These are phyloP conservation scores for Pseudanteris insignis DNA, from an alignment of 2,888 invertebrate species.

Conservation along the genomic window DNA sequence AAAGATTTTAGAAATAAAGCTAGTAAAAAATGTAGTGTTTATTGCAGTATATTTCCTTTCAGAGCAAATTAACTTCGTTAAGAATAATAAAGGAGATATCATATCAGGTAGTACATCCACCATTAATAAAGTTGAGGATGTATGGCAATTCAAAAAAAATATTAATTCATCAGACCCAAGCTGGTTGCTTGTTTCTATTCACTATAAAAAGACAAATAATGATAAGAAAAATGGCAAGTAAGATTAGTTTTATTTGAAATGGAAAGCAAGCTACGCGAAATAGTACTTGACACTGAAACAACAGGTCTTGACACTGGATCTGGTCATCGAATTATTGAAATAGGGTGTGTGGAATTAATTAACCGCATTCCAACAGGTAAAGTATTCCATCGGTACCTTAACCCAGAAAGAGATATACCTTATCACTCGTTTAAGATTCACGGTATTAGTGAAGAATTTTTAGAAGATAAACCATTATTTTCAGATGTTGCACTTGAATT, in stretches of 20 bases:
- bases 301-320: slow-evolving; percentile 12
- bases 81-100: slow-evolving; percentile 21
- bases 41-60: slow-evolving; percentile 29
- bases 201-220: slow-evolving; percentile 21
- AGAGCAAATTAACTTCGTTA: slow-evolving; percentile 30
- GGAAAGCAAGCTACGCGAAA: slow-evolving; percentile 17
- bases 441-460: slow-evolving; percentile 19
- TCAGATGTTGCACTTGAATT: slow-evolving; percentile 21
- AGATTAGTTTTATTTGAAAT: slow-evolving; percentile 21
- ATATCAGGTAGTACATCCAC: slow-evolving; percentile 22
- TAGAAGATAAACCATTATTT: slow-evolving; percentile 23
- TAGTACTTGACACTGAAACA: slow-evolving; percentile 21
- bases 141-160: slow-evolving; percentile 28
- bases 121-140: slow-evolving; percentile 25
- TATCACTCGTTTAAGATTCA: slow-evolving; percentile 21
- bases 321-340: slow-evolving; percentile 21
- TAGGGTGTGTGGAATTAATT: slow-evolving; percentile 19
- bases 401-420: slow-evolving; percentile 24
- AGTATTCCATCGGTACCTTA: slow-evolving; percentile 21
- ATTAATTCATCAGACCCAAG: slow-evolving; percentile 25
- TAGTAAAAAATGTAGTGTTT: slow-evolving; percentile 23
- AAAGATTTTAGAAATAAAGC: slow-evolving; percentile 28
- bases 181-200: slow-evolving; percentile 24
- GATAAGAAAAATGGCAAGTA: slow-evolving; percentile 20
- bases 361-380: slow-evolving; percentile 18